Conservation (phyloP, 2,888 invertebrate species). For the Isoperla grammatica region DNA sequence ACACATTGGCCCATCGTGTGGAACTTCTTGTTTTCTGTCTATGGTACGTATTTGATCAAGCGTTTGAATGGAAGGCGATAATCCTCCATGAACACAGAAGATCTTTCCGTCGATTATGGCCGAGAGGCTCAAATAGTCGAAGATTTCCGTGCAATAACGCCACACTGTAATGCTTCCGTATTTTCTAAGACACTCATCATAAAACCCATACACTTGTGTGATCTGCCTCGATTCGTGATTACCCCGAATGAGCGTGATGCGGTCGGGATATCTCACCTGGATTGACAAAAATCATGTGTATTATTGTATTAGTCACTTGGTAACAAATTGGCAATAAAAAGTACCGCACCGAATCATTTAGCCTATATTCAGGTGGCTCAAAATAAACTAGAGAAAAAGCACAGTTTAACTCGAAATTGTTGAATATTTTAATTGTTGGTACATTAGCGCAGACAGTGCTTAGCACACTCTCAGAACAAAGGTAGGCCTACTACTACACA, state of each 20-base stretch:
- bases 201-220: slow-evolving; percentile 99
- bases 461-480: too few species aligned
- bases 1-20: slow-evolving; percentile 99
- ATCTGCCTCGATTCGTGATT: slow-evolving; percentile 99
- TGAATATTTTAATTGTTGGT: too few species aligned
- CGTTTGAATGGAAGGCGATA: slow-evolving; percentile 97
- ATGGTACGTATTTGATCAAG: slow-evolving; percentile 97
- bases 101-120: slow-evolving; percentile 98
- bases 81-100: slow-evolving; percentile 98
- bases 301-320: too few species aligned
- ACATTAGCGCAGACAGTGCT: too few species aligned
- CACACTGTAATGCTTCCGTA: slow-evolving; percentile 98
- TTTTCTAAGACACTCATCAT: slow-evolving; percentile 97
- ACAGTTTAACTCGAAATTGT: background rate
- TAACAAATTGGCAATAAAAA: too few species aligned
- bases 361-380: too few species aligned
- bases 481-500: too few species aligned
- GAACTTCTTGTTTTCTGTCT: slow-evolving; percentile 98
- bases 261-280: slow-evolving; percentile 95
- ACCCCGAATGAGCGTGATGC: slow-evolving; percentile 95
- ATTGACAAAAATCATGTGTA: slow-evolving; percentile 13
- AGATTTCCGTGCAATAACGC: slow-evolving; percentile 99
- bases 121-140: slow-evolving; percentile 93
- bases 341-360: too few species aligned
- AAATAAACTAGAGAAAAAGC: background rate